These are phyloP conservation scores for Chaetops frenatus DNA, from an alignment of 2,113 vertebrate genomes.

Conservation along the genomic window DNA sequence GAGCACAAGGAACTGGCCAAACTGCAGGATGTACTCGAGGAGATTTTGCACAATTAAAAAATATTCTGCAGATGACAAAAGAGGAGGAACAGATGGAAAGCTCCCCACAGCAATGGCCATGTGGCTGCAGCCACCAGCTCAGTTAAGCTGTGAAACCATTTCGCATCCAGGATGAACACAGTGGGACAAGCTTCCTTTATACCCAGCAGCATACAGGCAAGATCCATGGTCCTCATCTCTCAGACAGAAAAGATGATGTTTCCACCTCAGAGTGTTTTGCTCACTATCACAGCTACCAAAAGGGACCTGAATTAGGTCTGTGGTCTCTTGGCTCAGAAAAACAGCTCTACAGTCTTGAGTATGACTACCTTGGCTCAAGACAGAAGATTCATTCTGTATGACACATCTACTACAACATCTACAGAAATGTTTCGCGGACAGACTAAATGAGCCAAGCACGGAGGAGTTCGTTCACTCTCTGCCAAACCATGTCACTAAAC, in stretches of 20 bases:
- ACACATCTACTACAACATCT: background rate
- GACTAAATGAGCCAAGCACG: background rate
- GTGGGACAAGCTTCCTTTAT: background rate
- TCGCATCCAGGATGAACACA: background rate
- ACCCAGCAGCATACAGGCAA: background rate
- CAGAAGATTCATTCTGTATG: background rate
- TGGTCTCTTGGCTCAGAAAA: background rate
- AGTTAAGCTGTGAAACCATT: background rate
- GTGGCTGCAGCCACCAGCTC: background rate
- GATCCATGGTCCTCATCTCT: background rate
- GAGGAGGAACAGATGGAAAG: background rate
- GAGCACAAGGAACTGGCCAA: background rate
- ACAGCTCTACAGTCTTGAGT: background rate
- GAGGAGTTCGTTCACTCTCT: background rate
- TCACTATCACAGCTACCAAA: background rate
- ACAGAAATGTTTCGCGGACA: accelerated
- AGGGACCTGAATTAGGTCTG: background rate
- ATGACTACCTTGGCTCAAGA: background rate
- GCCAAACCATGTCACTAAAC: background rate
- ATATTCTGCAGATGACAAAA: background rate
- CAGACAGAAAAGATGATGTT: background rate
- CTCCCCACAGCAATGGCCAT: background rate
- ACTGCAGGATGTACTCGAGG: background rate
- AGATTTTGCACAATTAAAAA: background rate
- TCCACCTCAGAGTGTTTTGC: background rate